Base-by-base conservation (phyloP, 2,888 invertebrate species). In the Fabriciana adippe region DNA sequence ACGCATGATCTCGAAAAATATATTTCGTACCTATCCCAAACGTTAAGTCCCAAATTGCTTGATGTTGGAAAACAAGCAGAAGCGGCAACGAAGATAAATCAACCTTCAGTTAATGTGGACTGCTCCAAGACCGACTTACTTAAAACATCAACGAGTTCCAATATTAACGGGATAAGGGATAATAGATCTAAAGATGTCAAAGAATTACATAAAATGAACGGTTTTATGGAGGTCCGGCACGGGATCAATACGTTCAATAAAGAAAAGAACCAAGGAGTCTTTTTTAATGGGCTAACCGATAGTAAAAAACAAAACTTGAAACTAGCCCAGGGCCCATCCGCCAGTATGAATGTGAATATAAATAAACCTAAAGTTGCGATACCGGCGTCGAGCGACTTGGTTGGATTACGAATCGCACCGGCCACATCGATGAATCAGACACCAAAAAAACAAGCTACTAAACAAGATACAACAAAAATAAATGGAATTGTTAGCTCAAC, bases 1-100 rank as follows among this genome's bases (percentile, higher is more conserved):
- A 87, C 91, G 16, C 86, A 92, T 68, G 92, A 93, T 75, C 81
- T 93, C 69, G 90, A 93, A 74, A 92, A 92, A 76, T 93, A 93
- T 78, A 92, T 93, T 72, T 90, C 92, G 55, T 92, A 90, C 76
- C 79, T 93, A 73, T 91, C 93, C 61, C 88, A 92, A 75, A 93
- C 92, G 62, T 85, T 93, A 68, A 92, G 86, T 74, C 92, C 92
- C 47, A 92, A 91, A 81, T 81, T 92, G 68, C 84, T 90, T 76
- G 92, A 92, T 69, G 89, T 89, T 69, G 82, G 84, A 47, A 90
- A 89, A 74, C 88, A 87, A 80, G 78, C 80, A 48, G 86, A 88
- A 65, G 73, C 78, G 56, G 73, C 76, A 60, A 72, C 77, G 47
- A 70, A 70, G 55, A 65, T 68, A 18, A 78, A 76, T 64, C 73